Percentiles rank a stretch among this genome's conserved stretches.
phyloP scores from a whole-genome alignment of 1,140 invertebrate genomes.

The Bilobella aurantiaca region DNA sequence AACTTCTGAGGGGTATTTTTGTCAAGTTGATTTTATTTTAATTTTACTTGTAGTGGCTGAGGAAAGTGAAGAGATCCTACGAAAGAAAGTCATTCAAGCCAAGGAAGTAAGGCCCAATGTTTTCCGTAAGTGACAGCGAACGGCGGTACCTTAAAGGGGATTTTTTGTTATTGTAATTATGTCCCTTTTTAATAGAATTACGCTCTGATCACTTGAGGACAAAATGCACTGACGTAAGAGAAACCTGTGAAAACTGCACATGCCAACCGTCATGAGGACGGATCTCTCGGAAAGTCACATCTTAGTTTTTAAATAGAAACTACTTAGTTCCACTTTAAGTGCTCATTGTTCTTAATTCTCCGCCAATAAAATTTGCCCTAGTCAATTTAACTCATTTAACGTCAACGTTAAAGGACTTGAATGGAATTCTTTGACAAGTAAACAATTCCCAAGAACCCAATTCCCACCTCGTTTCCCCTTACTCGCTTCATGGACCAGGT shows the following conservation, averaged over 20 bases:
- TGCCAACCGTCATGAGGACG: background rate
- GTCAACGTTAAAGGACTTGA: background rate
- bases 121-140: constrained; percentile 19
- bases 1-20: background rate
- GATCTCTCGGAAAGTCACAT: background rate
- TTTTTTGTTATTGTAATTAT: background rate
- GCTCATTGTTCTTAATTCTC: background rate
- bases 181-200: constrained; percentile 19
- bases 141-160: background rate
- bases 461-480: background rate
- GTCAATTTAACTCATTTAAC: background rate
- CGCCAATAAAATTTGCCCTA: background rate
- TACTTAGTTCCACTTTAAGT: background rate
- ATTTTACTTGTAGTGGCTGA: constrained; percentile 19
- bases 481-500: background rate
- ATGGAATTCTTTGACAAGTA: background rate
- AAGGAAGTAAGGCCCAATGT: constrained; percentile 23
- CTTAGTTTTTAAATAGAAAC: background rate
- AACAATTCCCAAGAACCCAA: background rate
- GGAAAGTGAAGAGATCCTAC: constrained; percentile 28
- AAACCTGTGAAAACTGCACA: constrained; percentile 28
- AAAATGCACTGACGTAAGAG: constrained; percentile 23
- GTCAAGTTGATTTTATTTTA: background rate
- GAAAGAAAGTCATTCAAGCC: constrained; percentile 29
- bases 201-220: constrained; percentile 21